Evolutionary conservation across 2,113 vertebrate species (phyloP).

Genomic region (Lichenostomus cassidix): DNA sequence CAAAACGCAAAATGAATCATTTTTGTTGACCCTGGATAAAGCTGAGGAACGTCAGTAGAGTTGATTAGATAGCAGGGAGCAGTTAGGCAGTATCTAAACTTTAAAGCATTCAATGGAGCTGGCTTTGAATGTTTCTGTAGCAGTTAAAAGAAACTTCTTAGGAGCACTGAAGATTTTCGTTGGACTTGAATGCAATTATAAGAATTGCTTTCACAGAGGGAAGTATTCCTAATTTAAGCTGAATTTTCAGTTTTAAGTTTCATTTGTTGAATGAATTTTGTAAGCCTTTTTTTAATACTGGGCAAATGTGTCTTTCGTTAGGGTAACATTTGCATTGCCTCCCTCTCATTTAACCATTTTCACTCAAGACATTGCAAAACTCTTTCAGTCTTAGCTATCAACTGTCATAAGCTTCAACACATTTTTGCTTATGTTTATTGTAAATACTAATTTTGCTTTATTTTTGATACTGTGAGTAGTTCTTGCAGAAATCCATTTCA

Average conservation of each 20-base stretch:
- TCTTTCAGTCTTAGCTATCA: neutral
- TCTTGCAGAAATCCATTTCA: neutral
- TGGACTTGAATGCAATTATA: neutral
- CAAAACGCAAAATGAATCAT: neutral
- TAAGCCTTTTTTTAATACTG: neutral
- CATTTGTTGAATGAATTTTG: neutral
- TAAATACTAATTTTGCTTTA: neutral
- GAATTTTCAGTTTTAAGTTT: neutral
- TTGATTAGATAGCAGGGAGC: neutral
- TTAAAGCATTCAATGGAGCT: neutral
- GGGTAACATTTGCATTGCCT: neutral
- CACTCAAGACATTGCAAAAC: neutral
- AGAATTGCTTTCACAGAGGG: neutral
- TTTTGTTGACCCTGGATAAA: constrained; percentile 5
- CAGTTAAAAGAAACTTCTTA: neutral
- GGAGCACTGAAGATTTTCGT: neutral
- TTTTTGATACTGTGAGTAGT: neutral
- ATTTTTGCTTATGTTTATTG: neutral
- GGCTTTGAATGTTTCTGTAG: neutral
- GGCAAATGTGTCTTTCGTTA: neutral
- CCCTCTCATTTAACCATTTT: neutral
- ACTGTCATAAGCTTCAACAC: neutral
- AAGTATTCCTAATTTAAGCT: neutral
- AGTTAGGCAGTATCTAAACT: neutral
- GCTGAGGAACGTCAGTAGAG: neutral